Conservation (phyloP, 92 coral and sea anemone genomes). For the Phenganax marumi region DNA sequence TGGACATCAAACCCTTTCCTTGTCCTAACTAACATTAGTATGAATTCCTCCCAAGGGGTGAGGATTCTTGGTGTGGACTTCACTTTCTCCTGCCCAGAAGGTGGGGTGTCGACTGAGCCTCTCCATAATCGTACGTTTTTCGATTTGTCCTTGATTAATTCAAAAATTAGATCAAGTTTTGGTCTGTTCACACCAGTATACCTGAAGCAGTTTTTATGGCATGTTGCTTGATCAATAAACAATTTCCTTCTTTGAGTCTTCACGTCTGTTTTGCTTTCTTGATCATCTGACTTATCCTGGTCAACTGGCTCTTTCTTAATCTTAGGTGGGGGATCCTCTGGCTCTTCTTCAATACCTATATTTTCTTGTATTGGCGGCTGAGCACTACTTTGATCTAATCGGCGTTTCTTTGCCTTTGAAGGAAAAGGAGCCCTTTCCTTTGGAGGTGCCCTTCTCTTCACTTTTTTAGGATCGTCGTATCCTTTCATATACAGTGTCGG, state of each 20-base stretch:
- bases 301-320: no score
- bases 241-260: not conserved
- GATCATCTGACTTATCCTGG: slow-evolving; percentile 40
- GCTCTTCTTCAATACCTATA: no score
- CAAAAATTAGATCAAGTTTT: slow-evolving; percentile 29
- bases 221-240: not conserved
- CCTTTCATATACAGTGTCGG: slow-evolving; percentile 64
- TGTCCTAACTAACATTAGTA: slow-evolving; percentile 19
- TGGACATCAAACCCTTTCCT: no score
- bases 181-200: slow-evolving; percentile 34
- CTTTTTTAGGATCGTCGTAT: no score
- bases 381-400: no score
- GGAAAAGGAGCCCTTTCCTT: no score
- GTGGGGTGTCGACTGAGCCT: slow-evolving; percentile 45
- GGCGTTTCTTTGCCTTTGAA: no score
- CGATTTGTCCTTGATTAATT: slow-evolving; percentile 38
- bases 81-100: slow-evolving; percentile 3
- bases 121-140: slow-evolving; percentile 37
- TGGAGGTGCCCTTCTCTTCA: no score
- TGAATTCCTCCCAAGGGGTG: slow-evolving; percentile 14
- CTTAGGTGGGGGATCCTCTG: no score
- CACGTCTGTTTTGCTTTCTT: not conserved
- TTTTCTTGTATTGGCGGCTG: no score
- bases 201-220: not conserved
- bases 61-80: slow-evolving; percentile 10